Evolutionary conservation across 2,797 vertebrate genomes (phyloP), one percentile per base, ranked within the genome.

Genomic region (Nasua narica): DNA sequence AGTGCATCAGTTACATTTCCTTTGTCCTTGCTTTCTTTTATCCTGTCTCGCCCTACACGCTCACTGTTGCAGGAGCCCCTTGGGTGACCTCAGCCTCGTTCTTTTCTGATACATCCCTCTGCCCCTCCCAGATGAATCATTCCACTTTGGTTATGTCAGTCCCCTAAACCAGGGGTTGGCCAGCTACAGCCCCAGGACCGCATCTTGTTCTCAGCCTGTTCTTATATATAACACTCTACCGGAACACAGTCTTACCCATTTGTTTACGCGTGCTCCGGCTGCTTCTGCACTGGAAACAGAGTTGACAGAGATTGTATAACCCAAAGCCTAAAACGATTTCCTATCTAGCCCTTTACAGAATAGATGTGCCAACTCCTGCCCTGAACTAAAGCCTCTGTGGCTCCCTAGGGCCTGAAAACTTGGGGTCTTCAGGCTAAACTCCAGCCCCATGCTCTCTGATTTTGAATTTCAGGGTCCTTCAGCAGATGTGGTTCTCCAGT

Each of bases 201-300:
- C 19, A 76, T 81, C 43, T 32, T 90, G n/a, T 29, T 81, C n/a
- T 92, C 35, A 18, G 14, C 69, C 15, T 72, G 4, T 48, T 90
- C 91, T 81, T 96, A 76, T 67, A 40, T 82, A 50, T 62, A 65
- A 92, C 87, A 76, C 40, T 90, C 69, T 76, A 84, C 32, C 43
- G 35, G 37, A 89, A 76, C n/a, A 12, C 16, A 72, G 58, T 29
- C 65, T 85, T 0, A 2, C 67, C 18, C 12, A 46, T 56, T 79
- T 10, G 5, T 50, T 69, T 69, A 23, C 37, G 23, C 37, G 15
- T 43, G 5, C 48, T 40, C n/a, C 10, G 50, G 7, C 69, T 79
- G 18, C 43, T 43, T 40, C 48, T 12, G 3, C 40, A 58, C 58
- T 58, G 11, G 29, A 35, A 65, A 11, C 11, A 67, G 21, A 65